phyloP scores from a whole-genome alignment of 2,888 invertebrate species.

The Parnassius mnemosyne region DNA sequence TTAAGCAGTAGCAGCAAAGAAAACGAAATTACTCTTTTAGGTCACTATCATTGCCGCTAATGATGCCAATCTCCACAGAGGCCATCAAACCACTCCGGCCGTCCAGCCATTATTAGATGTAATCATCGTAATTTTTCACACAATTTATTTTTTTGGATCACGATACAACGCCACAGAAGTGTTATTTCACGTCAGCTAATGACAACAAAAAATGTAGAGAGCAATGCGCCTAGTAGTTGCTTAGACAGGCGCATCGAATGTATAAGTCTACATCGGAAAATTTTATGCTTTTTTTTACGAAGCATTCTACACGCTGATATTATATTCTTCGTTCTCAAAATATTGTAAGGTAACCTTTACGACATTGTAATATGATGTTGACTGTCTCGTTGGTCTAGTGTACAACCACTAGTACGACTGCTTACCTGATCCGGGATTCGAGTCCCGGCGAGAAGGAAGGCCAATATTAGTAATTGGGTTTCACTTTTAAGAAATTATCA shows the following conservation, averaged over 20 bases:
- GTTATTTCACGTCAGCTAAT: conserved; percentile 74
- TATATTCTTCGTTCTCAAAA: too few relatives aligned
- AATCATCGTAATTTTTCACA: conserved; percentile 81
- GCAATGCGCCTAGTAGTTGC: conserved; percentile 29
- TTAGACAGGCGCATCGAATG: conserved; percentile 19
- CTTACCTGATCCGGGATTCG: too few relatives aligned
- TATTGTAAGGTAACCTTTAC: too few relatives aligned
- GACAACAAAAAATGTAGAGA: conserved; percentile 71
- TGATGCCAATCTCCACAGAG: conserved; percentile 72
- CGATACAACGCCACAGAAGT: conserved; percentile 58
- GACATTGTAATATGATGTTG: too few relatives aligned
- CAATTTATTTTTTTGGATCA: conserved; percentile 73
- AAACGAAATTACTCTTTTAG: conserved; percentile 69
- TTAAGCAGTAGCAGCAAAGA: conserved; percentile 39
- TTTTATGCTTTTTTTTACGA: conserved; percentile 16
- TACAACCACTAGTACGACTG: too few relatives aligned
- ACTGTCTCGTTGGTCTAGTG: too few relatives aligned
- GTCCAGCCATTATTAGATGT: conserved; percentile 71
- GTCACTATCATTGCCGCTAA: conserved; percentile 74
- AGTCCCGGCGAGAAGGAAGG: too few relatives aligned
- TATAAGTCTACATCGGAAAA: conserved; percentile 8
- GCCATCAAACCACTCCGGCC: conserved; percentile 67
- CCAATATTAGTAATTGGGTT: too few relatives aligned
- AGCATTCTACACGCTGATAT: neutral
- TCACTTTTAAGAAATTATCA: too few relatives aligned